Base-by-base conservation (phyloP, 2,888 invertebrate species). In the Aspidiotus rigidus region DNA sequence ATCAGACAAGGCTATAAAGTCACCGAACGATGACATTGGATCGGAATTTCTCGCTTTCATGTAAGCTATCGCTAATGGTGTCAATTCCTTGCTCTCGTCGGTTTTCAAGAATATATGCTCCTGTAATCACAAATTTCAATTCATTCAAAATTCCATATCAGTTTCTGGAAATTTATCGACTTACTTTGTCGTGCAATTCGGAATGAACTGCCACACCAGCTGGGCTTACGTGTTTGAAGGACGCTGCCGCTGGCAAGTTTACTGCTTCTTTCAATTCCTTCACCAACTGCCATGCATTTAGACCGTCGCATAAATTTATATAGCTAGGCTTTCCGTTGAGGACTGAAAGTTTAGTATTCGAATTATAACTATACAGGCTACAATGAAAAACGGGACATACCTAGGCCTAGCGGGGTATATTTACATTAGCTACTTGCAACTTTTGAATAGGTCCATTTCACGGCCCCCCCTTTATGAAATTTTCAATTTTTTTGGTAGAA, bases 11-110 rank as follows among this genome's bases (percentile, higher is more conserved):
- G 96, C 95, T 49, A 98, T 85, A 79, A 98, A 98, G 80, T 99
- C 99, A 0, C 99, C 98, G 79, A 98, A 99, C 0, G 97, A 97
- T 9, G 96, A 97, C 98, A 99, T 98, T 67, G 98, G 85, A 80
- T 99, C 98, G 15, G 97, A 96, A 63, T 98, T 97, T 77, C 98
- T 85, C 0, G 98, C 98, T 70, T 97, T 83, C 0, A 96, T 97
- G 79, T 98, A 98, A 0, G 98, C 97, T 15, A 84, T 83, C 0
- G 95, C 94, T 11, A 96, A 77, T 0, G 94, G 93, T 0, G 89
- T 86, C 73, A 96, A 79, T 49, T 83, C 78, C 6, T 85, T 83
- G 0, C 82, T 78, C 59, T 96, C 76, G 78, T 97, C 97, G 62
- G 89, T 86, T 6, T 97, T 96, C 90, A 95, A 94, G 77, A 95